Evolutionary conservation across 2,888 invertebrate genomes (phyloP), one percentile per base, ranked within the genome.

Genomic region (Drosophila infuscata): DNA sequence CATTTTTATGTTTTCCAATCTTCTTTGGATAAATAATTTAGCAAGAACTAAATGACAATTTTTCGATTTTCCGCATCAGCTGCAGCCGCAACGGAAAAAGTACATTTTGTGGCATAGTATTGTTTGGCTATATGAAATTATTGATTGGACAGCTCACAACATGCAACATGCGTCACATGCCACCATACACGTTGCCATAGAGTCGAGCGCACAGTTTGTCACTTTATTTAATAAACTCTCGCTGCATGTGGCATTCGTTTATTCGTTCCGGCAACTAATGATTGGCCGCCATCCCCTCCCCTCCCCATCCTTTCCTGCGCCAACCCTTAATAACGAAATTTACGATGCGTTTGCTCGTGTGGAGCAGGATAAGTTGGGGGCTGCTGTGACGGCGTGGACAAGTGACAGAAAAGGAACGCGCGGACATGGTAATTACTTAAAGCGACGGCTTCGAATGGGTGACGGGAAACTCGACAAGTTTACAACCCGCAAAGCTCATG

Each of bases 391-490:
- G 43, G 38, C 54, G 38, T 64, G 65, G 63, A 46, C 56, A 71
- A 51, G 65, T 53, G 66, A 49, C 66, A 38, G 53, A 62, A 41
- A 46, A 57, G 48, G 51, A 66, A 53, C 64, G 71, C 62, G 65
- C 62, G 76, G 71, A 60, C 68, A 72, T 82, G 79, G 82, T 80
- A 85, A 89, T 85, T 88, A 85, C 85, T 90, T 88, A 89, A 88
- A 79, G 72, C 79, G 82, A 69, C 69, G 56, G 41, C 69, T 66
- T 20, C 53, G 54, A 61, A 56, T 64, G 68, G 51, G 67, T 41
- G 56, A 30, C 70, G 46, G 63, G 65, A 71, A 85, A 67, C 76
- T 58, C 76, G 51, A 74, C 67, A 66, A 56, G 56, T 77, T 67
- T 8, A 8, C 12, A 38, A 8, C 5, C 29, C 29, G 81, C 73